Base-by-base conservation (phyloP, 2,888 invertebrate species). In the Orchestes rusci region DNA sequence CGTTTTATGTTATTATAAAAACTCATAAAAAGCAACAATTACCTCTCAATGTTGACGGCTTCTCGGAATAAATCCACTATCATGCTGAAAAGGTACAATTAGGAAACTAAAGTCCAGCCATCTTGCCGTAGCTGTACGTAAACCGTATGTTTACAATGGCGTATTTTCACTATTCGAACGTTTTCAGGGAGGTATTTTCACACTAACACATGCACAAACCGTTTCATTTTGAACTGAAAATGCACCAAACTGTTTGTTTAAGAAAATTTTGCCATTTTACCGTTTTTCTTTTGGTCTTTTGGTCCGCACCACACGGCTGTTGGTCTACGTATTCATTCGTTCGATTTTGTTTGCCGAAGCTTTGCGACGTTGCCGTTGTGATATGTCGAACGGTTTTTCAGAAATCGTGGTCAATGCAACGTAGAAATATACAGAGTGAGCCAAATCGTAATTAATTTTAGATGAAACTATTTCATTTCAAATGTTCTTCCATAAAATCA, bases 41-140 rank as follows among this genome's bases (percentile, higher is more conserved):
- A 80, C 79, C 80, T 78, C 73, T 73, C 73, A 68, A 75, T 76
- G 73, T 73, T 66, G 72, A 72, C 67, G 70, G 74, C 73, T 69
- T 73, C 73, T 70, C 69, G 71, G 74, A 76, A 73, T 69, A 74
- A 75, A 73, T 72, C 75, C 73, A 77, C 73, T 78, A 74, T 75
- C 79, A 80, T 80, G 74, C 74, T 80, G 79, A 73, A 73, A 76
- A 72, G 74, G 73, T 77, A 76, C 76, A 77, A 76, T 76, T 75
- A 72, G 73, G 74, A 75, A 74, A 74, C 78, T 77, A 79, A 77
- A 75, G 75, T 73, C 75, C 80, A 78, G 79, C 79, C 80, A 80
- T 80, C 77, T 80, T 80, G 61, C 49, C 55, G 53, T 52, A 35
- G 42, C 38, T 40, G 41, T 29, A 43, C 40, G 43, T 43, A 48